Conservation (phyloP, 1,140 invertebrate genomes). For the Zaprionus taronus region DNA sequence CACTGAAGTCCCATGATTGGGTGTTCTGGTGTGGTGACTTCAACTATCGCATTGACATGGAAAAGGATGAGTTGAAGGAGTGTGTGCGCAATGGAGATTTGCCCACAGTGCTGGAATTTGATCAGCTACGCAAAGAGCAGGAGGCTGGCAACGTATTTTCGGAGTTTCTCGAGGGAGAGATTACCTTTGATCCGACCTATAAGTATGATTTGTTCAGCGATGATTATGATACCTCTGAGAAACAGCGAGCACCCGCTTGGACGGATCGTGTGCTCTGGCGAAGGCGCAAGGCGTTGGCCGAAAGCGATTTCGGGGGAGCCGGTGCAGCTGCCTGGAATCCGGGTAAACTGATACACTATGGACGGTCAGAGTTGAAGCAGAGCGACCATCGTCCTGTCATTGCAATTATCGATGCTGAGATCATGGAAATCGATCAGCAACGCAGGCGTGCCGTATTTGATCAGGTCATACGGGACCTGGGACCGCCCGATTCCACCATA, state of each 20-base stretch:
- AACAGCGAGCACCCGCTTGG: conserved; percentile 98
- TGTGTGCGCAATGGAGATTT: conserved; percentile 92
- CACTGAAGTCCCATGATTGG: conserved; percentile 97
- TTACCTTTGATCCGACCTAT: conserved; percentile 98
- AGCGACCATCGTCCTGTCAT: conserved; percentile 99
- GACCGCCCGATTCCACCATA: conserved; percentile 98
- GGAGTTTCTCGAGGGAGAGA: conserved; percentile 96
- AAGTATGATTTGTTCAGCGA: conserved; percentile 99
- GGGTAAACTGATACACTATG: conserved; percentile 95
- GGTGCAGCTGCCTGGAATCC: conserved; percentile 88
- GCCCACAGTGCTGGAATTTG: conserved; percentile 91
- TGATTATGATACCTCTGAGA: conserved; percentile 99
- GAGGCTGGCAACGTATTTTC: conserved; percentile 95
- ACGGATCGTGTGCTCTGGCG: conserved; percentile 98
- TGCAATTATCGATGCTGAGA: conserved; percentile 94
- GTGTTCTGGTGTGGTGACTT: conserved; percentile 99
- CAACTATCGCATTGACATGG: conserved; percentile 98
- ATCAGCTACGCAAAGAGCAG: conserved; percentile 95
- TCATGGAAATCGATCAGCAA: conserved; percentile 90
- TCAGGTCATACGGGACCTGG: conserved; percentile 93
- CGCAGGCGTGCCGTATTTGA: conserved; percentile 90
- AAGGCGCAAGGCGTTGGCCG: conserved; percentile 89
- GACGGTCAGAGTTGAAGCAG: conserved; percentile 96
- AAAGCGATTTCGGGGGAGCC: conserved; percentile 85
- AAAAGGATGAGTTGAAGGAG: conserved; percentile 97